Conservation (phyloP, 2,113 vertebrate genomes). For the Oostethus manadensis region DNA sequence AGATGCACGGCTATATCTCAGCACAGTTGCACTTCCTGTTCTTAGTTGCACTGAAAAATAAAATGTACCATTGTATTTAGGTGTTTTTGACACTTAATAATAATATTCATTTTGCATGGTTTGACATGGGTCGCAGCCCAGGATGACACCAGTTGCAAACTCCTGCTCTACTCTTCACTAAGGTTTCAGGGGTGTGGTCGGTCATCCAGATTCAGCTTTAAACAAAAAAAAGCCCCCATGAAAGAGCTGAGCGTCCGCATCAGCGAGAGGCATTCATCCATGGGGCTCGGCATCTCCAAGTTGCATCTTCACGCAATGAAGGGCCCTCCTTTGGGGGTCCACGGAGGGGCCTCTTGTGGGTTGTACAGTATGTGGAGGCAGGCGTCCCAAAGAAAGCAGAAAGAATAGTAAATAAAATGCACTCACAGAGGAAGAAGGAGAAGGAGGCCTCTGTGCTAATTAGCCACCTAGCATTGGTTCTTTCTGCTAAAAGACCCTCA, state of each 20-base stretch:
- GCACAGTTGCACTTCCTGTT: too few species aligned
- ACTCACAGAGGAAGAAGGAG: slow-evolving; percentile 69
- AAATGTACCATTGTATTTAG: too few species aligned
- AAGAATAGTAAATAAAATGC: slow-evolving; percentile 63
- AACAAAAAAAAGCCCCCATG: not conserved
- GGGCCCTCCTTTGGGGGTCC: slow-evolving; percentile 32
- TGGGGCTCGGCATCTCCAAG: slow-evolving; percentile 30
- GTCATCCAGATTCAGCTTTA: not conserved
- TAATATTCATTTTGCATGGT: too few species aligned
- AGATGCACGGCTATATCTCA: too few species aligned
- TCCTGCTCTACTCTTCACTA: not conserved
- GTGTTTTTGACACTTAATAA: too few species aligned
- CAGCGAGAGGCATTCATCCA: slow-evolving; percentile 23
- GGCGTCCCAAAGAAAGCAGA: slow-evolving; percentile 38
- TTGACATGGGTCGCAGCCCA: too few species aligned
- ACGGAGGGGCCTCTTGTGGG: slow-evolving; percentile 35
- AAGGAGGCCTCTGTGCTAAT: slow-evolving; percentile 96
- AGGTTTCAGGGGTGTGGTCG: not conserved
- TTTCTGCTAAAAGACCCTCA: slow-evolving; percentile 82
- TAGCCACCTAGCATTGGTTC: slow-evolving; percentile 92
- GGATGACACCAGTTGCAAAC: too few species aligned
- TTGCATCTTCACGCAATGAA: slow-evolving; percentile 32
- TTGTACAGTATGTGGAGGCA: slow-evolving; percentile 38
- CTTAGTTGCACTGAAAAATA: too few species aligned
- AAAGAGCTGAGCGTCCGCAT: slow-evolving; percentile 1